These are phyloP conservation scores for Tridacna crocea DNA, from an alignment of 2,888 invertebrate species.

Conservation along the genomic window DNA sequence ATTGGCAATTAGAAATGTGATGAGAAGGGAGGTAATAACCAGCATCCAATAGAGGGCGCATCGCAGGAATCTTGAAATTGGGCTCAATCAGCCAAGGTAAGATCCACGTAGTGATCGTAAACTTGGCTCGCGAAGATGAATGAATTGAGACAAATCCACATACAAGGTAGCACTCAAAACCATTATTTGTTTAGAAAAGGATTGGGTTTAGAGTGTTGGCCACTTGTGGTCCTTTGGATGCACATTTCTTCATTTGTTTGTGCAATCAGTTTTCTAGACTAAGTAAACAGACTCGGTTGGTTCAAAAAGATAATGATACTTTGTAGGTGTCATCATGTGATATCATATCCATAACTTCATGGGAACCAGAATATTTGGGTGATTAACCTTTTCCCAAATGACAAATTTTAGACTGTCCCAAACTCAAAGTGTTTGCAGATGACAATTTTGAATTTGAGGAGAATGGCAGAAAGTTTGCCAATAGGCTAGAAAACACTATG, in stretches of 20 bases:
- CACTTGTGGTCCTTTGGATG: not conserved
- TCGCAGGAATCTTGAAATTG: no score
- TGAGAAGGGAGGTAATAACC: no score
- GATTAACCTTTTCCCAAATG: not conserved
- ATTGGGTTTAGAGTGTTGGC: not conserved
- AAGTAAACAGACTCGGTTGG: not conserved
- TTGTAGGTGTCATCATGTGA: constrained; percentile 7
- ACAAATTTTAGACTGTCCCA: no score
- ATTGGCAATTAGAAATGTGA: no score
- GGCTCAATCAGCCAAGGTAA: no score
- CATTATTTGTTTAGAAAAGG: not conserved
- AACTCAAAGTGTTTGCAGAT: no score
- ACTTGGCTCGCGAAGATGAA: no score
- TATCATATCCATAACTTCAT: not conserved
- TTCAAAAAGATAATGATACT: constrained; percentile 13
- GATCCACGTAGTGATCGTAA: no score
- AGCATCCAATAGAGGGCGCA: no score
- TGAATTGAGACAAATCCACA: not conserved
- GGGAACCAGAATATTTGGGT: constrained; percentile 1
- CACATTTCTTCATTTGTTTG: not conserved
- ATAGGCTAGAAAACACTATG: no score
- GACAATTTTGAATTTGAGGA: no score
- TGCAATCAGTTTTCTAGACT: not conserved
- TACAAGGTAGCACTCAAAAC: not conserved
- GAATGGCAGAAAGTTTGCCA: no score